These are phyloP conservation scores for Calidris pugnax DNA, from an alignment of 2,113 vertebrate genomes.

Conservation along the genomic window DNA sequence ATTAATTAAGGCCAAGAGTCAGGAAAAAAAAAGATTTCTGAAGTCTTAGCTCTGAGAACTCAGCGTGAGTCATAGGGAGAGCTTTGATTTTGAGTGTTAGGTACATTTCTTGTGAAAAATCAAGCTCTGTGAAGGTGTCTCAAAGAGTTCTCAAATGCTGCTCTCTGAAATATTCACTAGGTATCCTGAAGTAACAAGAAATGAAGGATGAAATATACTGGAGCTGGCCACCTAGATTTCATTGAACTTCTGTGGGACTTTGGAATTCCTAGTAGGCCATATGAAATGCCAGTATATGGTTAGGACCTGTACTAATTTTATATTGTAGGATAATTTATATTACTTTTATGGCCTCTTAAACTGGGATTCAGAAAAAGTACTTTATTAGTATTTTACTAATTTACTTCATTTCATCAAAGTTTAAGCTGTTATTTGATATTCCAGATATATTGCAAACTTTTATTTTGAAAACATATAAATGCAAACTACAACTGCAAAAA, in stretches of 20 bases:
- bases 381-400: not conserved
- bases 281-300: not conserved
- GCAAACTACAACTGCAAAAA: not conserved
- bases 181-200: not conserved
- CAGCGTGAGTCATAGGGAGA: not conserved
- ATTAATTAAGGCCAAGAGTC: not conserved
- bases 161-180: not conserved
- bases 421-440: not conserved
- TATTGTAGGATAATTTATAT: not conserved
- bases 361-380: not conserved
- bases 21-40: not conserved
- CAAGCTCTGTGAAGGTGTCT: constrained; percentile 39
- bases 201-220: constrained; percentile 21
- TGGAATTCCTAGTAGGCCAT: not conserved
- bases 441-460: not conserved
- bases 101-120: not conserved
- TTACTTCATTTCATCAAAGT: not conserved
- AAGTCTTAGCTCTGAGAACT: not conserved
- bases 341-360: not conserved
- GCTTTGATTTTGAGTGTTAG: not conserved
- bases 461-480: not conserved
- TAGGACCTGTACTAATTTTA: not conserved
- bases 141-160: not conserved
- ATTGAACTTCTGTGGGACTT: not conserved
- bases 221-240: not conserved